These are phyloP conservation scores for Machaerirhynchus nigripectus DNA, from an alignment of 2,113 vertebrate genomes.

Conservation along the genomic window DNA sequence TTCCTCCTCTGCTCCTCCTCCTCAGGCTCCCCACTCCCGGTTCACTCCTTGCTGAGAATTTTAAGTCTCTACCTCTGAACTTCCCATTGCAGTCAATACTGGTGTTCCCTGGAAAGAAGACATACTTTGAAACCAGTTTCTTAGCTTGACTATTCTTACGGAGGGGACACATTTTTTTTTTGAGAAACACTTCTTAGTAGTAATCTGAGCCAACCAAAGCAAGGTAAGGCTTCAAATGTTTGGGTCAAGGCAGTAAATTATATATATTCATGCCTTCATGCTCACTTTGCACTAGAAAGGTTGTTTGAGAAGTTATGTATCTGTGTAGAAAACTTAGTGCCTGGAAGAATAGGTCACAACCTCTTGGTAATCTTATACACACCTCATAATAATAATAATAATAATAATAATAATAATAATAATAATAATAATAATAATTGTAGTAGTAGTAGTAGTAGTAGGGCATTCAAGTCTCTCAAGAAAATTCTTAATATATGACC, in stretches of 20 bases:
- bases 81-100: background rate
- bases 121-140: background rate
- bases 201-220: background rate
- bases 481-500: background rate
- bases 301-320: background rate
- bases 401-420: no score
- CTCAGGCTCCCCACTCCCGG: background rate
- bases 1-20: background rate
- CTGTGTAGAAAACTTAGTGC: background rate
- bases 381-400: background rate
- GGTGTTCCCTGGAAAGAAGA: background rate
- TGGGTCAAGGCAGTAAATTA: background rate
- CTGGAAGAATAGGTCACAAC: background rate
- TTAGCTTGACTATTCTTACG: background rate
- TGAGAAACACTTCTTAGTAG: background rate
- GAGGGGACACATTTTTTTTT: background rate
- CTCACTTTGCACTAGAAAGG: background rate
- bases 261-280: background rate
- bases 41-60: background rate
- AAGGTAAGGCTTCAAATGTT: background rate
- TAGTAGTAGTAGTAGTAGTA: no score
- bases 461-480: background rate
- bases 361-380: background rate
- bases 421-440: no score
- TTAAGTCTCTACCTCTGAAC: background rate